Base-by-base conservation (phyloP, 2,888 invertebrate genomes). In the Athalia cordata region DNA sequence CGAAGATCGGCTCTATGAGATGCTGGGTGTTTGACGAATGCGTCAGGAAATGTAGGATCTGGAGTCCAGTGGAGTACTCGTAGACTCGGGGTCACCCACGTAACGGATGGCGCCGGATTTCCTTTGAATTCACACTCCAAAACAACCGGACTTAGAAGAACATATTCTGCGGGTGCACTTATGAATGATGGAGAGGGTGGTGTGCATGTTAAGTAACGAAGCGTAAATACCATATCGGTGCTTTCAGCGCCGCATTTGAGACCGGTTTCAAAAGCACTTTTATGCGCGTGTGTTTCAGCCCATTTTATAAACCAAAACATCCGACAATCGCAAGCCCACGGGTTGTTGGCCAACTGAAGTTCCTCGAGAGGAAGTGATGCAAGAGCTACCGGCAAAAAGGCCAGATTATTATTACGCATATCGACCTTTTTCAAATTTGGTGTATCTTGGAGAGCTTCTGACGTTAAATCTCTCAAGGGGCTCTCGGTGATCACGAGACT, bases 281-380 rank as follows among this genome's bases (percentile, higher is more conserved):
- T 91, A 64, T 92, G 90, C 81, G 90, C 91, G 70, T 91, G 90
- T 81, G 88, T 90, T 77, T 93, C 93, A 8, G 93, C 92, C 94
- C 94, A 95, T 11, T 91, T 87, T 0, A 92, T 89, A 82, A 96
- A 93, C 96, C 96, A 96, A 82, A 93, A 93, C 93, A 96, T 95
- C 70, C 95, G 93, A 86, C 97, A 97, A 89, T 97, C 96, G 91
- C 97, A 97, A 15, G 94, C 93, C 95, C 96, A 96, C 49, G 94
- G 94, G 88, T 97, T 97, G 78, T 93, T 93, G 55, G 93, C 91
- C 82, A 97, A 93, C 82, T 93, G 93, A 49, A 97, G 89, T 80
- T 93, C 92, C 83, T 92, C 91, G 77, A 97, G 90, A 6, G 92
- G 91, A 77, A 97, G 91, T 84, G 93, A 92, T 76, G 93, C 92